A percentile compares a stretch with the other conserved stretches of the same genome.
Conservation (phyloP, 2,113 vertebrate genomes). For the Leptosomus discolor region DNA sequence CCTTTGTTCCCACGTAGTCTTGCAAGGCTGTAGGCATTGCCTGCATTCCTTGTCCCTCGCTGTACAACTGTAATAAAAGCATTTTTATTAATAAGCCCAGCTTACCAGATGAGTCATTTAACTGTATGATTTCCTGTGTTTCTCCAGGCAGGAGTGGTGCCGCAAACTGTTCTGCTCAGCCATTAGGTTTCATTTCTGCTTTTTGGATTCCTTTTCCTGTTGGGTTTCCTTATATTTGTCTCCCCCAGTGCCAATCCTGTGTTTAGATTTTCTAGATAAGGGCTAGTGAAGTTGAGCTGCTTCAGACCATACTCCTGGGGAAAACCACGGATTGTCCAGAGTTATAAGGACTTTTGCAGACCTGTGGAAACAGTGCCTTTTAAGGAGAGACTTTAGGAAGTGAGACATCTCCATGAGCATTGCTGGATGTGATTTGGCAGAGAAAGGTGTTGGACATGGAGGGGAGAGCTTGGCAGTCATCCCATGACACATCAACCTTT, state of each 20-base stretch:
- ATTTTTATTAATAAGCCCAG: neutral
- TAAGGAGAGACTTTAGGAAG: neutral
- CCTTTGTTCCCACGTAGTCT: rapidly evolving
- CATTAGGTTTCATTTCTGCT: neutral
- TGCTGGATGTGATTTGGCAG: neutral
- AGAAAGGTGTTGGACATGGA: neutral
- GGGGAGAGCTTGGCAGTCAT: neutral
- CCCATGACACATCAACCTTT: neutral
- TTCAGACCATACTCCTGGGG: neutral
- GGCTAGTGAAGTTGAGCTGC: neutral
- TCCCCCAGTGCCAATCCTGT: neutral
- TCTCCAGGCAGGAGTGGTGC: neutral
- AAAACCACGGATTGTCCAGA: neutral
- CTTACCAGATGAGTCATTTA: neutral
- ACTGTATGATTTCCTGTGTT: neutral
- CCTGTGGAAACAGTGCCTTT: neutral
- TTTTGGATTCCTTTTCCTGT: neutral
- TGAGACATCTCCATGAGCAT: neutral
- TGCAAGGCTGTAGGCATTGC: neutral
- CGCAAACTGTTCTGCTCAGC: neutral
- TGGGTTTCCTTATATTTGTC: neutral
- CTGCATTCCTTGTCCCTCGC: neutral
- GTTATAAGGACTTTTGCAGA: neutral
- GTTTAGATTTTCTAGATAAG: neutral
- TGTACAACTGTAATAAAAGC: neutral